Evolutionary conservation across 1,140 invertebrate genomes (phyloP).

Genomic region (Palaemon carinicauda): DNA sequence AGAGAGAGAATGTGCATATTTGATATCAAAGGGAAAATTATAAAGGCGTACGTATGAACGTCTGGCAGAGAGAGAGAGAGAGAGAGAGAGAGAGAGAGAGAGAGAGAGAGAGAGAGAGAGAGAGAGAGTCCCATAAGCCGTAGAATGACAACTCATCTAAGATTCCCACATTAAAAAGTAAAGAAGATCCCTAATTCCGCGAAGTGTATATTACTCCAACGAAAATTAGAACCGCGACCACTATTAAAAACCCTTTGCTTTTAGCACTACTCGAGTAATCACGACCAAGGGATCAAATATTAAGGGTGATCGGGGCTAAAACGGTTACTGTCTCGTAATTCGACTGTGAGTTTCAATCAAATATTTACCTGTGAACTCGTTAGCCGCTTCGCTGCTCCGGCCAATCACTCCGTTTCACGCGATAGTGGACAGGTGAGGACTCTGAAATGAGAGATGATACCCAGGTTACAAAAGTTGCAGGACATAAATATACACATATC

Average conservation of each 20-base stretch:
- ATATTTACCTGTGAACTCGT: conserved; percentile 37
- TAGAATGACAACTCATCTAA: too few relatives aligned
- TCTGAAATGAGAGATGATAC: not conserved
- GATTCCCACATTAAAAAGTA: too few relatives aligned
- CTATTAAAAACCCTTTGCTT: too few relatives aligned
- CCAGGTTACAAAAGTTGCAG: not conserved
- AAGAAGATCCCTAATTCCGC: too few relatives aligned
- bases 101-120: too few relatives aligned
- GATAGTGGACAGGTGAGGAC: not conserved
- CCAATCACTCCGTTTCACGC: too few relatives aligned
- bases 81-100: too few relatives aligned
- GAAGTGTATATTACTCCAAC: too few relatives aligned
- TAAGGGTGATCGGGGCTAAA: not conserved
- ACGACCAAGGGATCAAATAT: not conserved
- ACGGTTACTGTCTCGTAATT: not conserved
- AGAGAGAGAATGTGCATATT: not conserved
- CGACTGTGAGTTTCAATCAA: not conserved
- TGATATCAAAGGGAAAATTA: not conserved
- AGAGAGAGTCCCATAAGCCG: too few relatives aligned
- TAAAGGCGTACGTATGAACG: too few relatives aligned
- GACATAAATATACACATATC: not conserved
- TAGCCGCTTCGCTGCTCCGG: not conserved
- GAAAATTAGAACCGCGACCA: too few relatives aligned
- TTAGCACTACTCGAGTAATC: not conserved
- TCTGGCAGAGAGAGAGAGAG: too few relatives aligned